Conservation (phyloP, 2,113 vertebrate species). For the Sarotherodon lohbergeri region DNA sequence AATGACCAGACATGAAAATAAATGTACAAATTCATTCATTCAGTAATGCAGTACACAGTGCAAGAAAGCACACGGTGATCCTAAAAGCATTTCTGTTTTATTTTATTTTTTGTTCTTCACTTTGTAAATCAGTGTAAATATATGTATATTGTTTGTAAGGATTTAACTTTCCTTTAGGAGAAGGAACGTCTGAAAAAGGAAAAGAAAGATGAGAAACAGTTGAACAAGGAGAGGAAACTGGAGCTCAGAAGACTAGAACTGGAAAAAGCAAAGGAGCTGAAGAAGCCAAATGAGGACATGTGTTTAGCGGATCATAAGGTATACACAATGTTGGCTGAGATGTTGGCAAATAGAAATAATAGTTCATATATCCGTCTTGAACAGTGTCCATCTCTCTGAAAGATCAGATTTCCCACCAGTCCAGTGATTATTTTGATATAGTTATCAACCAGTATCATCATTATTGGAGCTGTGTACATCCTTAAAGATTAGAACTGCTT, state of each 20-base stretch:
- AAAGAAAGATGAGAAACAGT: conserved; percentile 89
- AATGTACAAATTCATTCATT: not conserved
- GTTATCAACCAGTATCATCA: not conserved
- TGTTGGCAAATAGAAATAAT: conserved; percentile 4
- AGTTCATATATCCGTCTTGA: not conserved
- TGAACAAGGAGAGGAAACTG: conserved; percentile 91
- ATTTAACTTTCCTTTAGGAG: conserved; percentile 71
- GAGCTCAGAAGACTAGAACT: conserved; percentile 86
- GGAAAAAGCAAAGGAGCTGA: conserved; percentile 91
- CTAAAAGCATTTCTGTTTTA: not conserved
- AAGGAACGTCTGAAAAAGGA: conserved; percentile 91
- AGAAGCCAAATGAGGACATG: conserved; percentile 96
- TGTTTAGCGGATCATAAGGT: conserved; percentile 95
- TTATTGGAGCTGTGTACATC: not conserved
- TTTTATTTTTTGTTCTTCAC: not conserved
- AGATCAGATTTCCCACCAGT: conserved; percentile 1
- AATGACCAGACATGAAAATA: not conserved
- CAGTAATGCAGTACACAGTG: not conserved
- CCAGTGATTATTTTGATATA: not conserved
- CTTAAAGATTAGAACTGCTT: not conserved
- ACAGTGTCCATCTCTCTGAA: conserved; percentile 1
- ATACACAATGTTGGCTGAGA: conserved; percentile 26
- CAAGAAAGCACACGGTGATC: not conserved
- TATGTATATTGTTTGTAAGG: not conserved
- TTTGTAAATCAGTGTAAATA: not conserved